Evolutionary conservation across 2,113 vertebrate genomes (phyloP).

Genomic region (Oryzias woworae): DNA sequence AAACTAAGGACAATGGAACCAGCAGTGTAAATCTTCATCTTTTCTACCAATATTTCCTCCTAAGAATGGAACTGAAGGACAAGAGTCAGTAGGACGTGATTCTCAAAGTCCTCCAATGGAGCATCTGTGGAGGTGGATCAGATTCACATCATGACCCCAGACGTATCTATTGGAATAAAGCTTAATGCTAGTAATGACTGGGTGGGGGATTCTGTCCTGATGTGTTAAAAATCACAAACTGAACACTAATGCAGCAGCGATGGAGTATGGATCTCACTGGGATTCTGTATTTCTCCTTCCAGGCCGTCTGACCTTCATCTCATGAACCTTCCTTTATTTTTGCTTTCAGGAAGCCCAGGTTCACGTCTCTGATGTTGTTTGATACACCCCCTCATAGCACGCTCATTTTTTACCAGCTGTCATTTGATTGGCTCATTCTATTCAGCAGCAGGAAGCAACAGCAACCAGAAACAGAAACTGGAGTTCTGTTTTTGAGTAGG

Average conservation of each 20-base stretch:
- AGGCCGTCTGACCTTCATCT: too few relatives aligned
- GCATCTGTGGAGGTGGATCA: conserved; percentile 58
- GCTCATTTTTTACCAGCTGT: too few relatives aligned
- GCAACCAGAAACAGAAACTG: too few relatives aligned
- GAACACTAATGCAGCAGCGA: neutral
- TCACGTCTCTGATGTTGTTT: too few relatives aligned
- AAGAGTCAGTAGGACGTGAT: conserved; percentile 19
- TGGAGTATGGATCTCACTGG: neutral
- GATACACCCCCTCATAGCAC: too few relatives aligned
- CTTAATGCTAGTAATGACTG: conserved; percentile 44
- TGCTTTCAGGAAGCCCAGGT: too few relatives aligned
- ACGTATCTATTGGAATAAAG: conserved; percentile 48
- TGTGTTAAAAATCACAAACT: conserved; percentile 45
- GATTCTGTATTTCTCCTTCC: neutral
- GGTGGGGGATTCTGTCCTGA: conserved; percentile 18
- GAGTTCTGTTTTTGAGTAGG: too few relatives aligned
- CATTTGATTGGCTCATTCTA: too few relatives aligned
- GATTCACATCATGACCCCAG: conserved; percentile 59
- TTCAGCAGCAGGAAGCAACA: too few relatives aligned
- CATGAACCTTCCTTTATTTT: too few relatives aligned
- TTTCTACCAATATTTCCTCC: conserved; percentile 17
- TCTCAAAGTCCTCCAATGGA: conserved; percentile 53
- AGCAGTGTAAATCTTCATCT: conserved; percentile 20
- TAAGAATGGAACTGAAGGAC: conserved; percentile 7
- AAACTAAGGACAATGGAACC: neutral